Evolutionary conservation across 2,113 vertebrate species (phyloP).

Genomic region (Esox niger): DNA sequence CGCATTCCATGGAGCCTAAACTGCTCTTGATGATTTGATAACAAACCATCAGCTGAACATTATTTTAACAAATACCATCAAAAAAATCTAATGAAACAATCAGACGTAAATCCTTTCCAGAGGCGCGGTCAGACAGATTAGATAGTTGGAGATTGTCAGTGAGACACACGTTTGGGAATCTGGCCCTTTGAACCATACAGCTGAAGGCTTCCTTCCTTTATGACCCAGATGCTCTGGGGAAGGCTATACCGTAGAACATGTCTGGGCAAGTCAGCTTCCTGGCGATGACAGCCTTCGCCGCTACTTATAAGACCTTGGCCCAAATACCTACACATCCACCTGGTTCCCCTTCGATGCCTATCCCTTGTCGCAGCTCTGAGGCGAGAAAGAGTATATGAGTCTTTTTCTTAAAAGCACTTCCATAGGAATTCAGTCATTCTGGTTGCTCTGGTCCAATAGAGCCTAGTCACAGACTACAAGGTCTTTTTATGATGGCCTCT

Average conservation of each 20-base stretch:
- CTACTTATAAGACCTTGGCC: conserved; percentile 60
- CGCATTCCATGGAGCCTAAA: no score
- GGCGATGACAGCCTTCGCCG: conserved; percentile 55
- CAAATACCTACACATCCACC: conserved; percentile 64
- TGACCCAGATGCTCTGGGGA: conserved; percentile 68
- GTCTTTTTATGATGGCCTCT: neutral
- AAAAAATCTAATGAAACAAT: no score
- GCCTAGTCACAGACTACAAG: neutral
- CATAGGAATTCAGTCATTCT: neutral
- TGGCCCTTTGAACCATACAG: conserved; percentile 56
- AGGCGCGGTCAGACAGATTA: neutral
- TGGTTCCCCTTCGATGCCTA: conserved; percentile 48
- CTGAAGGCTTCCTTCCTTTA: conserved; percentile 59
- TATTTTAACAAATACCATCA: no score
- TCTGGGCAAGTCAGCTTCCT: conserved; percentile 62
- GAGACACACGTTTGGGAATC: conserved; percentile 30
- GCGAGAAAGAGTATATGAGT: conserved; percentile 7
- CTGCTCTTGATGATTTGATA: no score
- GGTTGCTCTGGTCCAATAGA: neutral
- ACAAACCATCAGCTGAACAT: no score
- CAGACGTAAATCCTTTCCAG: neutral
- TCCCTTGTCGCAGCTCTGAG: conserved; percentile 21
- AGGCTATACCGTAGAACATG: conserved; percentile 59
- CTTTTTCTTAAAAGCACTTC: neutral
- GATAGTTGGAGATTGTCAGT: neutral